phyloP scores from a whole-genome alignment of 2,888 invertebrate genomes.

The Oligia fasciuncula region DNA sequence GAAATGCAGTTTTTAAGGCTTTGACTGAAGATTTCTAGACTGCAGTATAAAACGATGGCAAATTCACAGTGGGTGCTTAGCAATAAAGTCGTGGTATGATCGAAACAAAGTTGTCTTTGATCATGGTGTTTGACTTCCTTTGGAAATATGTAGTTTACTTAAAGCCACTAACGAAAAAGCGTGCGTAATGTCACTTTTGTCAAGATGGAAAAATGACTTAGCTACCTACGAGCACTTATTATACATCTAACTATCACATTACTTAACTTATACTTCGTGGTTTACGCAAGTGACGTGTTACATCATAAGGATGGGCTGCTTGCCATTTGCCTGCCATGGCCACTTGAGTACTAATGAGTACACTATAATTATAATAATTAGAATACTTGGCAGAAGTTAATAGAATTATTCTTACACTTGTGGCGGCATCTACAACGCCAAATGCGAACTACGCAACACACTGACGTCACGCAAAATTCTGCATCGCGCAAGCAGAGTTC shows the following conservation, averaged over 20 bases:
- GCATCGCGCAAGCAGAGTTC: neutral
- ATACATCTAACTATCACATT: neutral
- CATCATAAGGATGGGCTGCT: constrained; percentile 12
- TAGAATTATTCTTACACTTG: neutral
- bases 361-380: neutral
- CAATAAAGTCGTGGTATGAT: neutral
- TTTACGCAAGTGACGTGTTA: neutral
- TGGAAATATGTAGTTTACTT: neutral
- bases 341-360: constrained; percentile 1
- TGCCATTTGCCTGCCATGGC: neutral
- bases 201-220: neutral
- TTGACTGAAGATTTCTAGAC: neutral
- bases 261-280: neutral
- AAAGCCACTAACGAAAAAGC: neutral
- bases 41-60: neutral
- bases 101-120: neutral
- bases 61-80: neutral
- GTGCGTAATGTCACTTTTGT: neutral
- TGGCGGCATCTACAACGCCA: neutral
- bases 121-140: neutral
- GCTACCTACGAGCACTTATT: neutral
- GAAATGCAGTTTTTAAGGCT: neutral
- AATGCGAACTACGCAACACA: neutral
- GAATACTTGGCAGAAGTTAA: neutral
- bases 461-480: neutral